Conservation (phyloP, 1,140 invertebrate genomes). For the Trinorchestia longiramus region DNA sequence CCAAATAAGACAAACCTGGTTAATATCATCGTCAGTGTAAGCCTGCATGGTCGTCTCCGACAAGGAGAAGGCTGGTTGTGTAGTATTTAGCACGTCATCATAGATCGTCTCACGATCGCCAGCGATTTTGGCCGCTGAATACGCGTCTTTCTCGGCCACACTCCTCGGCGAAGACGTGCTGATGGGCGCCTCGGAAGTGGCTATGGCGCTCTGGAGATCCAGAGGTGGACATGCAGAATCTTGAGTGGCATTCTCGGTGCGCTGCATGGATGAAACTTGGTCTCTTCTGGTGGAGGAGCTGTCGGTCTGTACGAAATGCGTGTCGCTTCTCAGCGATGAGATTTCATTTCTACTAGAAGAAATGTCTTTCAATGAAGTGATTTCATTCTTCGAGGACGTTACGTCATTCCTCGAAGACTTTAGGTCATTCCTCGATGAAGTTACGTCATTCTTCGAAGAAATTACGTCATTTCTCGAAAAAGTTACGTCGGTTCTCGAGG, state of each 20-base stretch:
- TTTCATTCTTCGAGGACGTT: background rate
- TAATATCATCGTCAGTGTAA: slow-evolving; percentile 30
- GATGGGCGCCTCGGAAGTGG: slow-evolving; percentile 1
- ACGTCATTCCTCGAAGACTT: background rate
- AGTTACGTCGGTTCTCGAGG: background rate
- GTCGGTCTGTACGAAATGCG: background rate
- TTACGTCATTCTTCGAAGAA: background rate
- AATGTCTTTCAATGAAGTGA: background rate
- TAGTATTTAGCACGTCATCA: slow-evolving; percentile 4
- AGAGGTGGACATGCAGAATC: background rate
- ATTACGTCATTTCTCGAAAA: background rate
- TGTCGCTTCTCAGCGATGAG: background rate
- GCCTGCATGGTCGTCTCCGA: background rate
- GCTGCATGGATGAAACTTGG: background rate
- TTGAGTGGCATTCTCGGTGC: background rate
- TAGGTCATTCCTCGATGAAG: background rate
- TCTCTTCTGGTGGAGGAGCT: background rate
- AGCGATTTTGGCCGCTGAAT: background rate
- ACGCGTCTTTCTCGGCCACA: background rate
- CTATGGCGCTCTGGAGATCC: background rate
- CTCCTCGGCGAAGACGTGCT: slow-evolving; percentile 39
- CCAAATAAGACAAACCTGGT: background rate
- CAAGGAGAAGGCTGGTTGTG: background rate
- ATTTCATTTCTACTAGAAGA: background rate
- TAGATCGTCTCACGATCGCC: background rate